phyloP scores from a whole-genome alignment of 2,797 vertebrate species.

The Aeoliscus strigatus region DNA sequence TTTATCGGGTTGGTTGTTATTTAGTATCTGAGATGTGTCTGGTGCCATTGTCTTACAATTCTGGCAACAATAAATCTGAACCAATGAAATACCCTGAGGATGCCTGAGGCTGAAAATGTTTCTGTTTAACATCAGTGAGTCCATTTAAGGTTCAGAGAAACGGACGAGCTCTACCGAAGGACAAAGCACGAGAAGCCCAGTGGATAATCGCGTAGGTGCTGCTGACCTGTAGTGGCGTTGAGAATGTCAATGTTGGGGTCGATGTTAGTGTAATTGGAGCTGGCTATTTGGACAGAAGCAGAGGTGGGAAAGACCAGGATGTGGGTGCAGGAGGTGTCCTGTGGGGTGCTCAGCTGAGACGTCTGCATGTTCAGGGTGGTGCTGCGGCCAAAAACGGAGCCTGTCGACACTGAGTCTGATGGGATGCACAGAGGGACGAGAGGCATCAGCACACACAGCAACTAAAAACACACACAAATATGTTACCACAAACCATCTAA shows the following conservation, averaged over 20 bases:
- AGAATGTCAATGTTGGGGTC: slow-evolving; percentile 92
- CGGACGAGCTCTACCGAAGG: slow-evolving; percentile 3
- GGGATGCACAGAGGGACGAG: slow-evolving; percentile 16
- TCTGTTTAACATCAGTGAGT: slow-evolving; percentile 10
- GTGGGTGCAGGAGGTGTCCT: slow-evolving; percentile 98
- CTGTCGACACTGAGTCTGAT: slow-evolving; percentile 93
- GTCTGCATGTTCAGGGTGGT: slow-evolving; percentile 98
- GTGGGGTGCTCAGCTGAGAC: slow-evolving; percentile 93
- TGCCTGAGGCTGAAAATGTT: slow-evolving; percentile 12
- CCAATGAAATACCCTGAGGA: slow-evolving; percentile 6
- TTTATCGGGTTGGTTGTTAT: background rate
- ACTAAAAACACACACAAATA: background rate
- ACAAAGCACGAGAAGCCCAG: background rate
- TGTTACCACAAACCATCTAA: too few species aligned
- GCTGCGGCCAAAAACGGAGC: slow-evolving; percentile 96
- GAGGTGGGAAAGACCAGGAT: slow-evolving; percentile 98
- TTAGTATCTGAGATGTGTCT: background rate
- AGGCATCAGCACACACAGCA: slow-evolving; percentile 1
- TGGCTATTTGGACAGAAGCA: slow-evolving; percentile 91
- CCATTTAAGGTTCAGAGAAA: slow-evolving; percentile 8
- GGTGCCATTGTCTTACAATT: background rate
- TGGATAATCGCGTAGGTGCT: background rate
- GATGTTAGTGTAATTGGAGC: slow-evolving; percentile 86
- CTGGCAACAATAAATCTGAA: slow-evolving; percentile 9
- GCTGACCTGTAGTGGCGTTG: slow-evolving; percentile 93